These are phyloP conservation scores for Mylabris sibirica DNA, from an alignment of 2,888 invertebrate genomes.

Conservation along the genomic window DNA sequence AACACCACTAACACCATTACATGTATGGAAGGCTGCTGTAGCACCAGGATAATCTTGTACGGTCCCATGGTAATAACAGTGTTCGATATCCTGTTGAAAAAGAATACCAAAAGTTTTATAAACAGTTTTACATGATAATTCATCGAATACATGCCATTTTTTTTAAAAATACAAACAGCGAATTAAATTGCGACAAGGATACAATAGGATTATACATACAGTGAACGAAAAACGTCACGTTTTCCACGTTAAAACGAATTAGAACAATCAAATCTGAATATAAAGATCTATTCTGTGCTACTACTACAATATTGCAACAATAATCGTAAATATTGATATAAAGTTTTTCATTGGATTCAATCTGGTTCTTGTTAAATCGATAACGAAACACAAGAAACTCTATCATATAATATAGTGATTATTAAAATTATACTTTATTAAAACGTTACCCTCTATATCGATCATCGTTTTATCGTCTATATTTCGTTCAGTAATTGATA, in stretches of 20 bases:
- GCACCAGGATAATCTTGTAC: constrained; percentile 97
- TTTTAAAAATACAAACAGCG: not conserved
- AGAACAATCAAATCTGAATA: not conserved
- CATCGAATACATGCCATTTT: not conserved
- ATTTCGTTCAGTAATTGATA: too few species aligned
- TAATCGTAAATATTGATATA: not conserved
- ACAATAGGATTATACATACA: too few species aligned
- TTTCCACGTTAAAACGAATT: not conserved
- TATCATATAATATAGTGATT: too few species aligned
- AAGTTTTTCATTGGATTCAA: not conserved
- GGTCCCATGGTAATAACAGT: constrained; percentile 98
- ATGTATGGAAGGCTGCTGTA: constrained; percentile 96
- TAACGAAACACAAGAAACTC: not conserved
- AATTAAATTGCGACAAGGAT: not conserved
- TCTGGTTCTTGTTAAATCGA: not conserved
- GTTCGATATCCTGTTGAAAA: constrained; percentile 85
- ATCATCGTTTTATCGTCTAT: too few species aligned
- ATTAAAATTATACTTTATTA: too few species aligned
- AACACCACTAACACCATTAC: constrained; percentile 96
- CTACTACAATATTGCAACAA: not conserved
- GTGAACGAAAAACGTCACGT: not conserved
- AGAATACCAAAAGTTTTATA: constrained; percentile 15
- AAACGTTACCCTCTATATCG: too few species aligned
- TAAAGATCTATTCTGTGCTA: not conserved
- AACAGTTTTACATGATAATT: not conserved